Conservation (phyloP, 2,888 invertebrate genomes). For the Erynnis tages region DNA sequence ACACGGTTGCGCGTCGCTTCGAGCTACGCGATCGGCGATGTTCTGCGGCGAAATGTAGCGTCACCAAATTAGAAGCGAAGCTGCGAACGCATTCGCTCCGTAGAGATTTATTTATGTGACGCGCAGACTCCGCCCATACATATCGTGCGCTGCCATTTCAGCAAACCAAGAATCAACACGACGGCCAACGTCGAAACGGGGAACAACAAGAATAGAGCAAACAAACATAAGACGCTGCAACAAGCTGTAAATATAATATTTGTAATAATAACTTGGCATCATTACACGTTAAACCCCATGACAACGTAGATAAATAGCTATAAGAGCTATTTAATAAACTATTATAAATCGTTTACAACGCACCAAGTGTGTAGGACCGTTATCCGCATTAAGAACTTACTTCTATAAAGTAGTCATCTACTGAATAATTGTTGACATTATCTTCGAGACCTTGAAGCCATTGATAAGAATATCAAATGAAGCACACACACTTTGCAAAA, state of each 20-base stretch:
- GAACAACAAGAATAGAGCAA: slow-evolving; percentile 49
- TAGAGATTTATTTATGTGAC: slow-evolving; percentile 58
- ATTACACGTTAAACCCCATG: slow-evolving; percentile 12
- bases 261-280: slow-evolving; percentile 36
- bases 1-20: slow-evolving; percentile 45
- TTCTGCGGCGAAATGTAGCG: slow-evolving; percentile 43
- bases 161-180: slow-evolving; percentile 54
- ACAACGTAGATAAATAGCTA: background rate
- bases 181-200: slow-evolving; percentile 46
- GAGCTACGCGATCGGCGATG: slow-evolving; percentile 31
- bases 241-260: slow-evolving; percentile 39
- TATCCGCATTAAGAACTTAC: too few relatives aligned
- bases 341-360: too few relatives aligned
- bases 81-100: slow-evolving; percentile 43
- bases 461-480: slow-evolving; percentile 10
- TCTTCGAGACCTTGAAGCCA: background rate
- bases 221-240: slow-evolving; percentile 44
- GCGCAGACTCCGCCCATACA: slow-evolving; percentile 62
- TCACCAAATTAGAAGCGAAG: slow-evolving; percentile 77
- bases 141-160: slow-evolving; percentile 44
- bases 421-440: slow-evolving; percentile 3
- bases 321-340: too few relatives aligned
- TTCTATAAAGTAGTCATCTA: too few relatives aligned
- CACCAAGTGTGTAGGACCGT: too few relatives aligned
- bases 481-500: background rate